phyloP scores from a whole-genome alignment of 2,113 vertebrate genomes.

The Burhinus bistriatus region DNA sequence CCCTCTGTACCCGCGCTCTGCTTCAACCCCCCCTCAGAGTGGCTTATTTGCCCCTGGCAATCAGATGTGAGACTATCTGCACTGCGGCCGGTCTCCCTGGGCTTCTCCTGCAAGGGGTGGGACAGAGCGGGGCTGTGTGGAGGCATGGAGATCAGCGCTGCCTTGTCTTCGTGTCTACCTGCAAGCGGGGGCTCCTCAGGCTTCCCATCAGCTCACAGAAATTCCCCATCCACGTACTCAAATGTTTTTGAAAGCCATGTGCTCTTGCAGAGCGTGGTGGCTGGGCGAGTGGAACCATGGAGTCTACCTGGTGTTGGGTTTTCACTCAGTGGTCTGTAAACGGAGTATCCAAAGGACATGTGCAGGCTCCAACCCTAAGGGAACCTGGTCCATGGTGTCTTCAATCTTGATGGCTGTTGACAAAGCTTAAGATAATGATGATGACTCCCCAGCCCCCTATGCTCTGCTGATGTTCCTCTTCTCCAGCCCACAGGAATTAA shows the following conservation, averaged over 20 bases:
- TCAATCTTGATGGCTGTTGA: neutral
- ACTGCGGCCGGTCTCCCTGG: neutral
- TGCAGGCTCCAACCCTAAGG: neutral
- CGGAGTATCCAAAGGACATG: rapidly evolving
- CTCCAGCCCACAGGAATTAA: neutral
- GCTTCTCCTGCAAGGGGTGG: neutral
- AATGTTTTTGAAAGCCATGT: rapidly evolving
- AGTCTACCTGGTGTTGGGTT: neutral
- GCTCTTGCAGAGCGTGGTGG: rapidly evolving
- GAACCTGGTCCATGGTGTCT: rapidly evolving
- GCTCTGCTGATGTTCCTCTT: neutral
- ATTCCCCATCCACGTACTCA: rapidly evolving
- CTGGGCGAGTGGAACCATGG: neutral
- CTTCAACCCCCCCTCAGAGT: too few species aligned
- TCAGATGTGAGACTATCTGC: rapidly evolving
- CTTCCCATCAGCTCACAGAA: neutral
- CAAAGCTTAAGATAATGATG: rapidly evolving
- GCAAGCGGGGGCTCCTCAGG: neutral
- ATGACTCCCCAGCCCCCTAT: too few species aligned
- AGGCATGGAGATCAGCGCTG: neutral
- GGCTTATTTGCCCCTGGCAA: too few species aligned
- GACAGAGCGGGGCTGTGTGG: neutral
- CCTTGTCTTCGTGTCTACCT: neutral
- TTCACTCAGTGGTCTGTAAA: rapidly evolving
- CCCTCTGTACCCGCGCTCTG: neutral